A percentile compares a stretch with the other conserved stretches of the same genome.
Conservation (phyloP, 2,888 invertebrate species). For the Polyploca ridens region DNA sequence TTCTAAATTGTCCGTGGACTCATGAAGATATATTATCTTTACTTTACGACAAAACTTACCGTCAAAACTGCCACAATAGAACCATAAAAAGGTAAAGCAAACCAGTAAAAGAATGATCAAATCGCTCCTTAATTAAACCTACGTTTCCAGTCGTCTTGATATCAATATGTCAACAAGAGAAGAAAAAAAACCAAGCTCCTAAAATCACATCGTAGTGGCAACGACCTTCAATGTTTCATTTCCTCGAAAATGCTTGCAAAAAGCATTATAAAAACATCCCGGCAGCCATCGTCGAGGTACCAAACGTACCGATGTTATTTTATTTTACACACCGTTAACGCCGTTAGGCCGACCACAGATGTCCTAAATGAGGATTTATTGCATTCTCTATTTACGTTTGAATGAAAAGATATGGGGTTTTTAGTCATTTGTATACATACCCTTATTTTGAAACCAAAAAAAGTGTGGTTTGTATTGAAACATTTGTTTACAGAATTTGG, state of each 20-base stretch:
- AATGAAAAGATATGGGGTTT: conserved; percentile 16
- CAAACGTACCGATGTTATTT: conserved; percentile 22
- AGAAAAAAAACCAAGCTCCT: not conserved
- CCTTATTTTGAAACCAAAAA: not conserved
- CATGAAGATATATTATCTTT: not conserved
- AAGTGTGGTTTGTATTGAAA: not conserved
- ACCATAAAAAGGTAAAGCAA: too few species aligned
- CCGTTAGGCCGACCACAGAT: conserved; percentile 28
- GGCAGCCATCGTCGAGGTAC: conserved; percentile 8
- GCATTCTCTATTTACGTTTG: conserved; percentile 16
- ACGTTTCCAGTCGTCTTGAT: not conserved
- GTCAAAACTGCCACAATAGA: not conserved
- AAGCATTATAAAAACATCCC: conserved; percentile 29
- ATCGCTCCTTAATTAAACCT: too few species aligned
- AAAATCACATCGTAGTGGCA: conserved; percentile 19
- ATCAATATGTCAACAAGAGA: not conserved
- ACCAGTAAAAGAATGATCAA: too few species aligned
- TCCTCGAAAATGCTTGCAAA: conserved; percentile 34
- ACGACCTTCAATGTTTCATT: conserved; percentile 31
- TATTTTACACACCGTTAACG: conserved; percentile 28
- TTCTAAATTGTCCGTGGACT: not conserved
- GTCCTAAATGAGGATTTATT: conserved; percentile 17
- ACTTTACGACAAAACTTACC: not conserved
- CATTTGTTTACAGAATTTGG: not conserved
- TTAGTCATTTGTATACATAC: not conserved